Evolutionary conservation across 1,140 invertebrate species (phyloP), one percentile per base, ranked within the genome.

Genomic region (Streblospio benedicti): DNA sequence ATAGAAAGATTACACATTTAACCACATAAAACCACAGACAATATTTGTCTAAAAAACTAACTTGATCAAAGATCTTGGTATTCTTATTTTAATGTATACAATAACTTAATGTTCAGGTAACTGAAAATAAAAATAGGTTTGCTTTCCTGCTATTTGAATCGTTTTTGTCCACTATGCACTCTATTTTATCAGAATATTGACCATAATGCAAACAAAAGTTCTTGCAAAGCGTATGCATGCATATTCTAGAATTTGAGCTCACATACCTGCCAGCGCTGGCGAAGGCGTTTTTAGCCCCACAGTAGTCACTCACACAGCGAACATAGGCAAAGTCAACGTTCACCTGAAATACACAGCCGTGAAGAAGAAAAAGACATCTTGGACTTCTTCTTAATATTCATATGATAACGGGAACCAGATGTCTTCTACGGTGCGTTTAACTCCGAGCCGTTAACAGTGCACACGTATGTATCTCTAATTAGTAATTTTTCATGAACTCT

Each of bases 231-330:
- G 38, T 12, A 41, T 41, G 38, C 38, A n/a, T 12, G 12, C 12
- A 41, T 41, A 41, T 41, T 12, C 38, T 12, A 41, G n/a, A 41
- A 41, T n/a, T 41, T n/a, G n/a, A n/a, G n/a, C n/a, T n/a, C n/a
- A n/a, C n/a, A n/a, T n/a, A n/a, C n/a, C n/a, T n/a, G n/a, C n/a
- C n/a, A n/a, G n/a, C n/a, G n/a, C n/a, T n/a, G n/a, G 35, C 35
- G 38, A 12, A 12, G 38, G 38, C 12, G 38, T 41, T 41, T n/a
- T 41, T n/a, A 41, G 43, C 51, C 5, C 20, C 45, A 47, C 59
- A 61, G 52, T 55, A 61, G 32, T 61, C 59, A 27, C 27, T 54
- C 25, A 61, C 31, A 33, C 59, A 61, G 14, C 59, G 33, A 14
- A 45, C 28, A 35, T 47, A 56, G 52, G 44, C 33, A 32, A 44